Evolutionary conservation across 2,888 invertebrate genomes (phyloP), one percentile per base, ranked within the genome.

Genomic region (Corbicula japonica): DNA sequence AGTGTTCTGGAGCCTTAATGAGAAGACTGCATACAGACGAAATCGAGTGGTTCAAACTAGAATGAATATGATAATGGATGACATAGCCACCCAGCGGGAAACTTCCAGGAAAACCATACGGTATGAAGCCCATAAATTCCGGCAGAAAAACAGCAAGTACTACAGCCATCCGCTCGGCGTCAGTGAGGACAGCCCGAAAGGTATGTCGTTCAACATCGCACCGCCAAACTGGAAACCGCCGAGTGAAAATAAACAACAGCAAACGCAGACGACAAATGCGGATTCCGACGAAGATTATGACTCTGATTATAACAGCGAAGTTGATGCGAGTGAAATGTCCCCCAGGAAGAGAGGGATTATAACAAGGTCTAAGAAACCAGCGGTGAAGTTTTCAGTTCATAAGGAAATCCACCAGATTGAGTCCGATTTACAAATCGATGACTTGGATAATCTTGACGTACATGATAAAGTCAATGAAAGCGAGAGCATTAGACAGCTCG

Each of bases 1-100:
- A 76, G 85, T 84, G 21, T 86, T 84, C 56, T 86, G 86, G 86
- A 84, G 84, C 54, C 76, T 84, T 8, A 86, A 84, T 52, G 86
- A 86, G 66, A 86, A 77, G 69, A 83, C 84, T 21, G 86, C 86
- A 2, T 86, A 80, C 54, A 68, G 84, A 41, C 46, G 86, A 21
- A 86, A 86, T 50, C 78, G 82, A 15, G 80, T 86, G 4, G 86
- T 86, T 12, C 84, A 84, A 68, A 86, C 80, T 1, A 65, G 84
- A 15, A 80, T 82, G 60, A 73, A 78, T 35, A 84, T 84, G 86
- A 32, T 86, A 0, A 50, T 84, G 52, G 79, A 80, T 38, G 86
- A 84, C 46, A 82, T 86, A 26, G 76, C 79, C 21, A 77, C 58
- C 2, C 82, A 84, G 52, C 56, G 70, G 12, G 73, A 75, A 30